These are phyloP conservation scores for Corythucha ciliata DNA, from an alignment of 2,888 invertebrate genomes.

Conservation along the genomic window DNA sequence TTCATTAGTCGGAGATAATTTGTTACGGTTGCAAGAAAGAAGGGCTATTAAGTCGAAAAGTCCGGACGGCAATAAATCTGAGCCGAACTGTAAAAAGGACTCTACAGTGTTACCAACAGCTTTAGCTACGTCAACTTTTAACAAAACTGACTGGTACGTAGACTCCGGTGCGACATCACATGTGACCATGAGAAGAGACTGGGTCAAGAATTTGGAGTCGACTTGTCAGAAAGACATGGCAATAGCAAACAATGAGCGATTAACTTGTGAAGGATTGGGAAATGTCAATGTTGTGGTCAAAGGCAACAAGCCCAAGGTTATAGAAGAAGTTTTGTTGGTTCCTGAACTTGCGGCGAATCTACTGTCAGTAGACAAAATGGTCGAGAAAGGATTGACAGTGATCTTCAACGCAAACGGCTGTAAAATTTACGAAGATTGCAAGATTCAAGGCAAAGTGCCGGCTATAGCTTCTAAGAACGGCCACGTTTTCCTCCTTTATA, in stretches of 20 bases:
- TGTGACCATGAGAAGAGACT: slow-evolving; percentile 17
- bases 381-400: slow-evolving; percentile 27
- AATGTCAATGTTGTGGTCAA: no score
- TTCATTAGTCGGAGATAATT: no score
- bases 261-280: no score
- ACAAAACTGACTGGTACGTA: slow-evolving; percentile 5
- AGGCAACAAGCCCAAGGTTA: no score
- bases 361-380: slow-evolving; percentile 31
- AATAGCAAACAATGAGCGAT: no score
- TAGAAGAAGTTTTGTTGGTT: slow-evolving; percentile 19
- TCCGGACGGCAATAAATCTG: background rate
- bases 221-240: background rate
- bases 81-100: background rate
- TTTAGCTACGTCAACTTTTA: background rate
- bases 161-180: slow-evolving; percentile 22
- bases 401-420: slow-evolving; percentile 8
- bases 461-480: background rate
- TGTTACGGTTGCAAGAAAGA: background rate
- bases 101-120: background rate
- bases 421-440: slow-evolving; percentile 3
- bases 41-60: background rate
- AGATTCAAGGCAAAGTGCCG: background rate
- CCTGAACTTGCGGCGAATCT: slow-evolving; percentile 32
- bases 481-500: background rate
- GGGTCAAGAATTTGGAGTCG: slow-evolving; percentile 5